phyloP scores from a whole-genome alignment of 2,797 vertebrate genomes.

The Gymnopithys bicolor region DNA sequence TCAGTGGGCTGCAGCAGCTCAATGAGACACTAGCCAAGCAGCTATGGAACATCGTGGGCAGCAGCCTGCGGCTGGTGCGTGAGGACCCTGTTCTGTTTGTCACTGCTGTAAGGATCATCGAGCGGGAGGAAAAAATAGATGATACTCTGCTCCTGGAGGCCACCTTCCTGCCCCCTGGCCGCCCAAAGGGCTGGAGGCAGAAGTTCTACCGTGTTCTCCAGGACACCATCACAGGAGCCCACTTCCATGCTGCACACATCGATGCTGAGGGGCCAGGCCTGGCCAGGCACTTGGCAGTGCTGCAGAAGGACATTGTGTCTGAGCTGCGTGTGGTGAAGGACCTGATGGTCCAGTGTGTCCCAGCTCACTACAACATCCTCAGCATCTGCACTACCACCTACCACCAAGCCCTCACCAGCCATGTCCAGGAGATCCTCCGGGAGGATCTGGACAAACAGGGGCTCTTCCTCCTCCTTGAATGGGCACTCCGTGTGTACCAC shows the following conservation, averaged over 20 bases:
- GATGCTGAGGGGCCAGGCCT: constrained; percentile 78
- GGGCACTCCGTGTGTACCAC: constrained; percentile 87
- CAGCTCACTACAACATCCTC: constrained; percentile 87
- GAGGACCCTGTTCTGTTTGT: constrained; percentile 92
- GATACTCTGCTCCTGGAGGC: constrained; percentile 74
- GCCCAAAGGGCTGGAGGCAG: constrained; percentile 89
- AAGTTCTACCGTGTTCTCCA: constrained; percentile 86
- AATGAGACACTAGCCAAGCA: constrained; percentile 87
- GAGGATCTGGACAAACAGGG: constrained; percentile 89
- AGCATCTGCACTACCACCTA: constrained; percentile 82
- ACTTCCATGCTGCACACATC: constrained; percentile 2
- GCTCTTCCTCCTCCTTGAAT: constrained; percentile 91
- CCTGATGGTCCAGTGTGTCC: constrained; percentile 91
- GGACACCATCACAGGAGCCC: constrained; percentile 80
- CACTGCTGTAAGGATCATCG: constrained; percentile 90
- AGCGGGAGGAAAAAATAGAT: constrained; percentile 89
- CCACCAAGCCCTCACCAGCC: constrained; percentile 83
- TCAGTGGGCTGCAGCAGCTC: constrained; percentile 85
- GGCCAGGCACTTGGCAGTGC: constrained; percentile 84
- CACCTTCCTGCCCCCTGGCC: constrained; percentile 80
- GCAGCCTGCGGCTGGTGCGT: constrained; percentile 81
- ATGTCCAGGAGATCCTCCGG: constrained; percentile 87
- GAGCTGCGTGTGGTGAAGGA: constrained; percentile 88
- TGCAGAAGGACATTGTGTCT: constrained; percentile 85
- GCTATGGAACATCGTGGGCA: constrained; percentile 87